phyloP scores from a whole-genome alignment of 2,797 vertebrate species.

The Molossus molossus region DNA sequence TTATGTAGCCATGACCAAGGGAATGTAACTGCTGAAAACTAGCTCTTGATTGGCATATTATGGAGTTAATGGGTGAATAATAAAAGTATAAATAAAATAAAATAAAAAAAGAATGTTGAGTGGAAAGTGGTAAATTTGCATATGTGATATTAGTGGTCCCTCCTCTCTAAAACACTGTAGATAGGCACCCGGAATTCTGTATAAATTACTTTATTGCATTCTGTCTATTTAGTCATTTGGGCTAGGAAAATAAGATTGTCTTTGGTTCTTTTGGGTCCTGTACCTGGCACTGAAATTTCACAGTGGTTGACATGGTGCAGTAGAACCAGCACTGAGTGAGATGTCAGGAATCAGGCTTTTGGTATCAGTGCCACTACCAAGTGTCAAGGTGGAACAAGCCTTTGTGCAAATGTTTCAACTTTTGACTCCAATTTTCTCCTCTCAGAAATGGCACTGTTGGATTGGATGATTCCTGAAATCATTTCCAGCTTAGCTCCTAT shows the following conservation, averaged over 20 bases:
- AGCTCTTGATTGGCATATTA: too few species aligned
- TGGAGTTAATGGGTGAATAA: too few species aligned
- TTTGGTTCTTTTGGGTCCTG: constrained; percentile 2
- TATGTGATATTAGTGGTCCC: background rate
- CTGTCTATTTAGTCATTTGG: background rate
- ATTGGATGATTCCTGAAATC: background rate
- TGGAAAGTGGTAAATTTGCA: background rate
- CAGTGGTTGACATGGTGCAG: background rate
- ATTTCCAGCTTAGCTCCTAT: constrained; percentile 9
- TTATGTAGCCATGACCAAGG: constrained; percentile 83
- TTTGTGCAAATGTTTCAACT: background rate
- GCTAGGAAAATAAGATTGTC: background rate
- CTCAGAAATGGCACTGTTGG: constrained; percentile 29
- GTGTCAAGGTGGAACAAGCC: background rate
- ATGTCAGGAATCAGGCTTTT: constrained; percentile 33
- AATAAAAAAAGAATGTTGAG: background rate
- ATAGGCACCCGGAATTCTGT: background rate
- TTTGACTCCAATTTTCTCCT: constrained; percentile 70
- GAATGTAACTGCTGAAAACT: too few species aligned
- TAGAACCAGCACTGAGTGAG: constrained; percentile 8
- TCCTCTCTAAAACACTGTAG: background rate
- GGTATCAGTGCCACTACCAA: background rate
- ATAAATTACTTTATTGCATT: background rate
- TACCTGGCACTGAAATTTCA: background rate
- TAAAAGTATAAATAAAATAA: too few species aligned